These are phyloP conservation scores for Passer domesticus DNA, from an alignment of 2,113 vertebrate species.

Conservation along the genomic window DNA sequence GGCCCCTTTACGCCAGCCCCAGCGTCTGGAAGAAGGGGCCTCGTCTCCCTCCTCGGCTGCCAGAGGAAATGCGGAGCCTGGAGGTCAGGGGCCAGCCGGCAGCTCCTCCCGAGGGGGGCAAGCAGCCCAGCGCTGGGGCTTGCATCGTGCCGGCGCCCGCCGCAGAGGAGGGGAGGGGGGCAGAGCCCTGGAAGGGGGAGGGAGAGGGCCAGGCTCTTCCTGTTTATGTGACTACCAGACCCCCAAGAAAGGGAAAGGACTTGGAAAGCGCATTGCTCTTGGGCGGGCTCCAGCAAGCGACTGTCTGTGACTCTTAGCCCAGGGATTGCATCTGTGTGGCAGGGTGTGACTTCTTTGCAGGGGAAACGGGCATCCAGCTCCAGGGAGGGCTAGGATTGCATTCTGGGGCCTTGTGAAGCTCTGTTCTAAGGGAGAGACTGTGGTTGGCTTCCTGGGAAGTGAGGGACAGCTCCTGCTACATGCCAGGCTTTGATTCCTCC, in stretches of 20 bases:
- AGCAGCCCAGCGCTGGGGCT: neutral
- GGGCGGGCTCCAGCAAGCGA: neutral
- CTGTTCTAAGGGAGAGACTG: neutral
- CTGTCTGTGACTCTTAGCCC: neutral
- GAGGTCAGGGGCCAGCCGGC: slow-evolving; percentile 60
- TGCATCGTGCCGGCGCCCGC: neutral
- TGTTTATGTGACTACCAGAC: slow-evolving; percentile 66
- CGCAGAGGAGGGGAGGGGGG: neutral
- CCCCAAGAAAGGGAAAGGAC: slow-evolving; percentile 39
- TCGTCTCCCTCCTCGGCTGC: slow-evolving; percentile 31
- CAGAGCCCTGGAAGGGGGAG: neutral
- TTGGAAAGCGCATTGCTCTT: slow-evolving; percentile 31
- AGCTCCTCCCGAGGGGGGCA: slow-evolving; percentile 47
- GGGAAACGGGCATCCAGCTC: neutral
- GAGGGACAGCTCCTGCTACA: neutral
- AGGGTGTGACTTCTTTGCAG: neutral
- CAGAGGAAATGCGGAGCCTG: slow-evolving; percentile 65
- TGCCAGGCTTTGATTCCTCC: neutral
- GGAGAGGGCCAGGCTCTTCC: slow-evolving; percentile 61
- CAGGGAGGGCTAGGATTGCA: neutral
- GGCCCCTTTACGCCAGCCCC: neutral
- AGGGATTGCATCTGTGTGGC: neutral
- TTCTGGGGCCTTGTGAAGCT: neutral
- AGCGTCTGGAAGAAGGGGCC: slow-evolving; percentile 44
- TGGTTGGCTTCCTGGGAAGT: neutral